A percentile compares a stretch with the other conserved stretches of the same genome.
These are phyloP conservation scores for Vespertilio murinus DNA, from an alignment of 2,797 vertebrate species.

Conservation along the genomic window DNA sequence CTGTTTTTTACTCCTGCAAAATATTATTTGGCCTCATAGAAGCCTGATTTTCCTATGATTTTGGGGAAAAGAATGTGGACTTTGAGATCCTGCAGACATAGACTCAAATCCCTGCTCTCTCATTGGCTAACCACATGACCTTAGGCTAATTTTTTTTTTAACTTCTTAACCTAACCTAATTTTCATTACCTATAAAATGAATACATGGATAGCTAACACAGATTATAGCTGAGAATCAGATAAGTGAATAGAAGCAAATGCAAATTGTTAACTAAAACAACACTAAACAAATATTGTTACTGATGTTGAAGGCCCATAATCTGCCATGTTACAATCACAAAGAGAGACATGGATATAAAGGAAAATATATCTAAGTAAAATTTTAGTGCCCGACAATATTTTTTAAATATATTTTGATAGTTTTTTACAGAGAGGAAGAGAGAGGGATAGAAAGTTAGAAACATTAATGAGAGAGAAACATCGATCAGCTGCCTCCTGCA, in stretches of 20 bases:
- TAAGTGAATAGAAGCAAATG: background rate
- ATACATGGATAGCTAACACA: background rate
- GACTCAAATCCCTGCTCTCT: background rate
- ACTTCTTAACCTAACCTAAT: background rate
- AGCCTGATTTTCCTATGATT: background rate
- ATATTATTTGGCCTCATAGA: background rate
- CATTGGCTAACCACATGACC: background rate
- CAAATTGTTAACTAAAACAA: background rate
- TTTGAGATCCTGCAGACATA: background rate
- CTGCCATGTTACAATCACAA: background rate
- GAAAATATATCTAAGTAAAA: background rate
- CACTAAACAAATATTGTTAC: background rate
- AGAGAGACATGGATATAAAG: background rate
- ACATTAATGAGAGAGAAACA: no score
- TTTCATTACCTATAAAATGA: background rate
- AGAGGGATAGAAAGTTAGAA: no score
- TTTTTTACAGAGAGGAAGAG: no score
- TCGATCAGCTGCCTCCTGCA: no score
- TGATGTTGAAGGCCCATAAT: background rate
- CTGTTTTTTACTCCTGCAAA: background rate
- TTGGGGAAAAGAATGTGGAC: background rate
- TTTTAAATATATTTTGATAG: no score
- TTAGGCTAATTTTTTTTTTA: background rate
- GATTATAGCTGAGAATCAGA: background rate
- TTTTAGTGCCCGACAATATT: background rate